A percentile compares a stretch with the other conserved stretches of the same genome.
These are phyloP conservation scores for Junonia oenone DNA, from an alignment of 2,888 invertebrate genomes.

Conservation along the genomic window DNA sequence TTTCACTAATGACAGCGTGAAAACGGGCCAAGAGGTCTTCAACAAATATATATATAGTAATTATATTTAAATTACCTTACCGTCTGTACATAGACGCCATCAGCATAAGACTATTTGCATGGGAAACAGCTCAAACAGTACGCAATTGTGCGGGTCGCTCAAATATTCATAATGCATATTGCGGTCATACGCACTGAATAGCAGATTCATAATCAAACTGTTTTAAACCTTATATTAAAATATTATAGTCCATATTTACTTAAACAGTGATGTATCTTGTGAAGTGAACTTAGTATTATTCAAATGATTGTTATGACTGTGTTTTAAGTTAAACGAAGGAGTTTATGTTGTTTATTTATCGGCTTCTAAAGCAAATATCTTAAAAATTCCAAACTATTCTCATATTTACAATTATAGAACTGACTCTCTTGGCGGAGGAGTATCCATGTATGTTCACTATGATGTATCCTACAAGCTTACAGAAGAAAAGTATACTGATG, in stretches of 20 bases:
- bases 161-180: conserved; percentile 18
- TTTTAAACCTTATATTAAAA: not conserved
- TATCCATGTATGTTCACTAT: conserved; percentile 13
- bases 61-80: conserved; percentile 12
- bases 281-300: no score
- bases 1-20: no score
- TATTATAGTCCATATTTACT: no score
- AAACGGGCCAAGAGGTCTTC: no score
- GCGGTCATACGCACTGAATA: conserved; percentile 6
- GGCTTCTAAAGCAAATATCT: not conserved
- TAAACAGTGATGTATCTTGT: no score
- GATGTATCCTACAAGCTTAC: conserved; percentile 8
- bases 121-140: conserved; percentile 5
- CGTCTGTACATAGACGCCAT: conserved; percentile 9
- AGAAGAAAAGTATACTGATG: conserved; percentile 11
- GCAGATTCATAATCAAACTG: not conserved
- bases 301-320: no score
- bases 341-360: no score
- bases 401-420: not conserved
- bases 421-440: conserved; percentile 10
- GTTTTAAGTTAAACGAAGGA: no score
- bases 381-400: not conserved
- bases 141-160: conserved; percentile 8
- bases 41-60: not conserved
- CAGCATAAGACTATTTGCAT: conserved; percentile 11